phyloP scores from a whole-genome alignment of 1,140 invertebrate species.

The Cydia strobilella region DNA sequence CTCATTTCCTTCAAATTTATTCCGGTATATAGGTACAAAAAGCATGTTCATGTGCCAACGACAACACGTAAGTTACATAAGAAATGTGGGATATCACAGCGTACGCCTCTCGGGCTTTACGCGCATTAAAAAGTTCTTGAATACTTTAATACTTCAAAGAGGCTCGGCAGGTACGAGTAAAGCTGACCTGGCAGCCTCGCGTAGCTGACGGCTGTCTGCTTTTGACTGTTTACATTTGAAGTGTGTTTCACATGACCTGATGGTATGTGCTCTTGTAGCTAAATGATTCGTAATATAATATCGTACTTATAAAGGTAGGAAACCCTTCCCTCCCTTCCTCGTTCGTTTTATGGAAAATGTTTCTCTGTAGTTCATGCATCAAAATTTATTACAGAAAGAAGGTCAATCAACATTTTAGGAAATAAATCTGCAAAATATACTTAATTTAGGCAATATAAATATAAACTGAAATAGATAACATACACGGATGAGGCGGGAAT shows the following conservation, averaged over 20 bases:
- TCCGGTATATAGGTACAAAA: not conserved
- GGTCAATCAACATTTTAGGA: too few relatives aligned
- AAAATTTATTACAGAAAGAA: too few relatives aligned
- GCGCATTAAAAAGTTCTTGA: constrained; percentile 3
- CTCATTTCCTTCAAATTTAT: not conserved
- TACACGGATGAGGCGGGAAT: too few relatives aligned
- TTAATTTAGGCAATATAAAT: too few relatives aligned
- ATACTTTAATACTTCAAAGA: constrained; percentile 4
- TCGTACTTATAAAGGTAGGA: not conserved
- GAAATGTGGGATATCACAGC: not conserved
- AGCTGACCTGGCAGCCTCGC: not conserved
- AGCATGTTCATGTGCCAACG: not conserved
- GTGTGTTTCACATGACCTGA: not conserved
- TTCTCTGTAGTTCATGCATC: too few relatives aligned
- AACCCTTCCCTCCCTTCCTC: too few relatives aligned
- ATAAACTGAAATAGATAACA: too few relatives aligned
- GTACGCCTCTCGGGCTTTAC: not conserved
- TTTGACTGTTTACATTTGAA: constrained; percentile 1
- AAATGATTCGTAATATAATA: too few relatives aligned
- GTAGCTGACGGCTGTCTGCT: not conserved
- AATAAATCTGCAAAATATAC: too few relatives aligned
- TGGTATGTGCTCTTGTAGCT: not conserved
- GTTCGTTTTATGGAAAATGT: not conserved
- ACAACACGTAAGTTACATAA: not conserved
- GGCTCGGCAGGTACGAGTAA: not conserved